A percentile compares a stretch with the other conserved stretches of the same genome.
Conservation (phyloP, 2,113 vertebrate species). For the Zosterops pallidus region DNA sequence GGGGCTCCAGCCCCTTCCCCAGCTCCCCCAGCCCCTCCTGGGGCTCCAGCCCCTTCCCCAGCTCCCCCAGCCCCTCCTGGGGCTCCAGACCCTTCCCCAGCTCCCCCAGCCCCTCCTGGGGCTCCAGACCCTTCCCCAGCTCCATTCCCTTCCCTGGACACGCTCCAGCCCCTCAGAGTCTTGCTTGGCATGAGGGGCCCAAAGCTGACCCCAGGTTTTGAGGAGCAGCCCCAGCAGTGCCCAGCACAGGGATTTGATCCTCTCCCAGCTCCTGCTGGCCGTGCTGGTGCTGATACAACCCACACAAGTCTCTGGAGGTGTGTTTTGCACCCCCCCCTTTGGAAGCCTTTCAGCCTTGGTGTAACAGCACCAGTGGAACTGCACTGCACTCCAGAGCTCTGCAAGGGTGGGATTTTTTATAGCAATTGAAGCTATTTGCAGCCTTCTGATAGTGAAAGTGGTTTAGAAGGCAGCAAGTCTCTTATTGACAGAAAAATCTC, state of each 20-base stretch:
- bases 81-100: too few relatives aligned
- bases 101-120: not conserved
- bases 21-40: too few relatives aligned
- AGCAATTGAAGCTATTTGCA: not conserved
- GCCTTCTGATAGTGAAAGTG: not conserved
- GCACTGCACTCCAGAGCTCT: not conserved
- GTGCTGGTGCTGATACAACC: not conserved
- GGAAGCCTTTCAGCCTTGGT: not conserved
- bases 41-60: too few relatives aligned
- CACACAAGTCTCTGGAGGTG: fast-evolving
- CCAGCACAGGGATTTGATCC: not conserved
- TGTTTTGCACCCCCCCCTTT: not conserved
- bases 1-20: too few relatives aligned
- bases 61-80: too few relatives aligned
- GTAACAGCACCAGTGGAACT: not conserved
- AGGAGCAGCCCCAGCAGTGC: not conserved
- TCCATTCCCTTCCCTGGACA: not conserved
- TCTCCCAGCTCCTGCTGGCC: not conserved
- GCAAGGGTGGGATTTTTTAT: not conserved
- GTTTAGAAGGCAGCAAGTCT: not conserved
- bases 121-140: not conserved
- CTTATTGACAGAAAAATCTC: not conserved
- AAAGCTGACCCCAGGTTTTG: not conserved
- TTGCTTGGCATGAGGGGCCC: not conserved
- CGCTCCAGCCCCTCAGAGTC: not conserved